Evolutionary conservation across 2,888 invertebrate genomes (phyloP), one percentile per base, ranked within the genome.

Genomic region (Limnephilus lunatus): DNA sequence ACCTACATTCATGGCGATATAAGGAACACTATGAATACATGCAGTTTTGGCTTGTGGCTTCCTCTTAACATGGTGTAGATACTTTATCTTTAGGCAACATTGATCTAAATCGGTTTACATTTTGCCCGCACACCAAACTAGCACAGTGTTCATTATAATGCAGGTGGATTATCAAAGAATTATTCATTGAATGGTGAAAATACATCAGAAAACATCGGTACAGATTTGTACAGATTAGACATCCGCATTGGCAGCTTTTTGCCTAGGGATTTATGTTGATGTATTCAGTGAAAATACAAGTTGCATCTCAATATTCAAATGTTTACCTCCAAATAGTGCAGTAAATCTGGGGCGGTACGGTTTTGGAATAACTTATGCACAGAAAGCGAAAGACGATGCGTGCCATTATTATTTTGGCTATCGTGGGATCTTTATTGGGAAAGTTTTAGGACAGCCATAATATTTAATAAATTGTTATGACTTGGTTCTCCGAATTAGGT

Each of bases 391-490:
- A 86, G 44, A 44, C n/a, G n/a, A 32, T 44, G n/a, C 85, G 14
- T 25, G 19, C 25, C 39, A 19, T 19, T 31, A 32, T 15, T 32
- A 82, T 32, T 19, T 82, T 32, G 85, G 85, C 44, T 85, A 39
- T 85, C 85, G 85, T 85, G 82, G 14, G 85, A 85, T 85, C 85
- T 32, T 32, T 85, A 85, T 85, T 85, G 85, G 35, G 85, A 85
- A 85, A 85, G 85, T 85, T 85, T 85, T 85, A 39, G 85, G 85
- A 85, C 85, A 12, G 9, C 44, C 44, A 85, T 32, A 82, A 44
- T 44, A 44, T 44, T 44, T 82, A 82, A 82, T 31, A 32, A 19
- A 82, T 82, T 14, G 82, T 82, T 82, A 31, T 82, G 32, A 31
- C 15, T 82, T 31, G 31, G 32, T 19, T 30, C 81, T 30, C n/a